Evolutionary conservation across 2,888 invertebrate species (phyloP).

Genomic region (Dryobota labecula): DNA sequence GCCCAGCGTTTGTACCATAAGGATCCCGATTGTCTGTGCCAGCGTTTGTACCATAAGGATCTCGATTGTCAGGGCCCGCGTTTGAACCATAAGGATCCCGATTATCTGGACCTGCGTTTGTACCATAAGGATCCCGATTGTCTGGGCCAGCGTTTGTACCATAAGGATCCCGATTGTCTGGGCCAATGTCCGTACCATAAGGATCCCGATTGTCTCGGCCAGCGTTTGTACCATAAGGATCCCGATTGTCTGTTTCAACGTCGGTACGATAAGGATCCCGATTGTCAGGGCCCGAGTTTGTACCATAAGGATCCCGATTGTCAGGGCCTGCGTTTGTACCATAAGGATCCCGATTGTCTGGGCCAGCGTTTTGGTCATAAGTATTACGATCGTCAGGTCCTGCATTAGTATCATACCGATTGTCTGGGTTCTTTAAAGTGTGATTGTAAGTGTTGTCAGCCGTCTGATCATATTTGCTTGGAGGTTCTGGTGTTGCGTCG

Average conservation of each 20-base stretch:
- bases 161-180: background rate
- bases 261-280: background rate
- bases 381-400: background rate
- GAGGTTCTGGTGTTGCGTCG: background rate
- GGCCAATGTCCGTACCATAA: background rate
- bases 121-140: background rate
- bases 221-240: background rate
- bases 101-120: background rate
- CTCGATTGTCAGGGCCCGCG: background rate
- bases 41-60: background rate
- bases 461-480: background rate
- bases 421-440: background rate
- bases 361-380: background rate
- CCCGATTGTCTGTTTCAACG: background rate
- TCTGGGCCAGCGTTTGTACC: background rate
- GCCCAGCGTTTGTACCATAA: background rate
- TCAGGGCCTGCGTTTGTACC: background rate
- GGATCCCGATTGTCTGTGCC: background rate
- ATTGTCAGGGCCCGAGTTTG: background rate
- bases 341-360: background rate
- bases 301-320: background rate
- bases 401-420: background rate
- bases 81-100: background rate
- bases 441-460: conserved; percentile 6
- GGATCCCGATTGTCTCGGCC: background rate